phyloP scores from a whole-genome alignment of 2,113 vertebrate genomes.

The Parotia lawesii region DNA sequence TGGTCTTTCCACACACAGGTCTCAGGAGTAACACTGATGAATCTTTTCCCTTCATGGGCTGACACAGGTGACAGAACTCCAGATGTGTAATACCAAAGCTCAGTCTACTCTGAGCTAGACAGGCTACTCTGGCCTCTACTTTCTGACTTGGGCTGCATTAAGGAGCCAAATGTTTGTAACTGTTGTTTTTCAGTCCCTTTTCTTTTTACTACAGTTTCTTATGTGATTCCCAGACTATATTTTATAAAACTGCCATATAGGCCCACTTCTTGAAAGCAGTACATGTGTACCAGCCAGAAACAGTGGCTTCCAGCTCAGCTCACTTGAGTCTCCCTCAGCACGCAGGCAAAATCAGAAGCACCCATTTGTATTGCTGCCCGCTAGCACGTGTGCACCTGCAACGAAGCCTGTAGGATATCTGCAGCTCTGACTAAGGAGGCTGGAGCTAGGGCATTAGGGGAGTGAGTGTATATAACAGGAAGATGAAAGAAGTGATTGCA shows the following conservation, averaged over 20 bases:
- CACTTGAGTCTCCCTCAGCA: neutral
- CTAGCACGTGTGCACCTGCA: neutral
- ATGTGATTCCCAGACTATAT: neutral
- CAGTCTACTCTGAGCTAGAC: neutral
- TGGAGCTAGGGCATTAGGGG: neutral
- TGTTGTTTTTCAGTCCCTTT: neutral
- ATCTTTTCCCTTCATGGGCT: neutral
- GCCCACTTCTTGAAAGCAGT: neutral
- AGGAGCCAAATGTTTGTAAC: neutral
- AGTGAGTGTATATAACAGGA: fast-evolving
- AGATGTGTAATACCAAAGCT: neutral
- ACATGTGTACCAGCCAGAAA: fast-evolving
- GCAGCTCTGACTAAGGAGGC: neutral
- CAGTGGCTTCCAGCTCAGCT: neutral
- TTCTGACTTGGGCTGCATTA: neutral
- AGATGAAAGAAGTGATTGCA: neutral
- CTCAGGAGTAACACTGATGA: neutral
- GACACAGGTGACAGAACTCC: neutral
- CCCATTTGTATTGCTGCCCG: neutral
- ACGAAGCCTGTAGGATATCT: neutral
- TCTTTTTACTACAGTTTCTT: neutral
- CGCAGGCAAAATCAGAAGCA: neutral
- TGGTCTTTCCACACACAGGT: neutral
- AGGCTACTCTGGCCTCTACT: neutral
- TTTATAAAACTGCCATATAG: neutral